Base-by-base conservation (phyloP, 2,888 invertebrate species). In the Malachius bipustulatus region DNA sequence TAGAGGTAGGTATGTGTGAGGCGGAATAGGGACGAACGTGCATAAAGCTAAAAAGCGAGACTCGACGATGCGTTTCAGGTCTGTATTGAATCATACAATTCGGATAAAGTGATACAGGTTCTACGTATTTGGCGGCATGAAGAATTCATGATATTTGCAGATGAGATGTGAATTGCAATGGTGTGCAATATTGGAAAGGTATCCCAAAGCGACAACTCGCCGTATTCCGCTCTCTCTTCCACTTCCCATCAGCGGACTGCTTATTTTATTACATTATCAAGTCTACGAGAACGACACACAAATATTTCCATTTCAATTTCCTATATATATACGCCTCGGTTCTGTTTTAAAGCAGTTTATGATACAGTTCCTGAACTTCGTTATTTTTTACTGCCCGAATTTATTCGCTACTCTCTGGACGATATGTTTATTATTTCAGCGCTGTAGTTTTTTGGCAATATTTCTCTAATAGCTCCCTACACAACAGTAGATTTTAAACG, bases 81-180 rank as follows among this genome's bases (percentile, higher is more conserved):
- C 40, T 48, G 47, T 46, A 52, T 47, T 43, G 49, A 47, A 49
- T 49, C 47, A 46, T 49, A 44, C 48, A 48, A 46, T 48, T 47
- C 48, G 44, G 52, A 50, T 50, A 49, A 50, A 51, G 47, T 45
- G 45, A 50, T 49, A 47, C 47, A 40, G 47, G 45, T 48, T 47
- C 50, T 50, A n/a, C n/a, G n/a, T n/a, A 49, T 53, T 54, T 53
- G 51, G 44, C 36, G 39, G 43, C 48, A 54, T 56, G 49, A 52
- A 56, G 53, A 55, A 56, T 56, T 55, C 55, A 56, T 55, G 56
- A 52, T 55, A 55, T 52, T n/a, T 51, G 52, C 50, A 54, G 53
- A 56, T 55, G 55, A 55, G 54, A 55, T 54, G 55, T 51, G 54
- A 56, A 56, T 56, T 53, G 55, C 51, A 52, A 52, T 46, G 47